These are phyloP conservation scores for Catharus minimus DNA, from an alignment of 2,113 vertebrate species.

Conservation along the genomic window DNA sequence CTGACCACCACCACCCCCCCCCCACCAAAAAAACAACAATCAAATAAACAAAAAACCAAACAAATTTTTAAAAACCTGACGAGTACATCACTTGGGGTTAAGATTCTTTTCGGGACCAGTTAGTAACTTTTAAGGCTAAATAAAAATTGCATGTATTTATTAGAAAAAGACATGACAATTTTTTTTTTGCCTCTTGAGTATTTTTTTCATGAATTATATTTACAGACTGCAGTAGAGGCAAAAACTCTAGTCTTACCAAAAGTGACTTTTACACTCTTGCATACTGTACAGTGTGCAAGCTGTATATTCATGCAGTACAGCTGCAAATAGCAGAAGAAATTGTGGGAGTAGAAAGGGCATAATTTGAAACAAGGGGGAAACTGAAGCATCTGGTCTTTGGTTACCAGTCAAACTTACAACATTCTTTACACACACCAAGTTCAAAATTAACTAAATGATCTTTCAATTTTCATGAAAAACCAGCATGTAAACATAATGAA, in stretches of 20 bases:
- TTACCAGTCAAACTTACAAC: background rate
- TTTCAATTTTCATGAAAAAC: background rate
- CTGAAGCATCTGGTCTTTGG: background rate
- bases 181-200: background rate
- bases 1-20: background rate
- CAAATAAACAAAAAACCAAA: background rate
- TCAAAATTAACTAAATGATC: background rate
- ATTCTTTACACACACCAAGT: background rate
- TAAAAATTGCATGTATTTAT: background rate
- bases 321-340: background rate
- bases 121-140: background rate
- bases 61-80: background rate
- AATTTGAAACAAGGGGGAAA: background rate
- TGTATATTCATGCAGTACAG: background rate
- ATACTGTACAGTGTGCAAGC: background rate
- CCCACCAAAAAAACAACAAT: background rate
- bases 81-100: background rate
- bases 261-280: background rate
- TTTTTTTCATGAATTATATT: background rate
- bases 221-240: background rate
- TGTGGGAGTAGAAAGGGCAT: background rate
- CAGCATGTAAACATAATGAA: background rate
- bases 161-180: background rate
- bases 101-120: background rate
- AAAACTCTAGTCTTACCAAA: background rate